Evolutionary conservation across 2,888 invertebrate genomes (phyloP).

Genomic region (Hydraecia micacea): DNA sequence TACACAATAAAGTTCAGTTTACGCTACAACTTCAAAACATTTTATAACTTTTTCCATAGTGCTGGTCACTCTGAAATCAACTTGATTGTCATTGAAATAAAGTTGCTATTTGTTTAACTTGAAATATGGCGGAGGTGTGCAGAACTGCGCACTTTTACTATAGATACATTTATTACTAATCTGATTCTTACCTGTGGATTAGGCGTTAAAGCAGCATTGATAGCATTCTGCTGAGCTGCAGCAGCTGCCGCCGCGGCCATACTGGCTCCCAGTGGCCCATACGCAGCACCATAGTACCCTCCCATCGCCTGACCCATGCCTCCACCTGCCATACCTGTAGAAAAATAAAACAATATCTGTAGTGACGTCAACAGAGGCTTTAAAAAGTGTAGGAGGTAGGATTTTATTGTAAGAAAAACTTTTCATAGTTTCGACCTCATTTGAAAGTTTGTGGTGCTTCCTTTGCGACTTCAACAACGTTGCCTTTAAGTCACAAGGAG

Average conservation of each 20-base stretch:
- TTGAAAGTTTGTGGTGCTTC: conserved; percentile 13
- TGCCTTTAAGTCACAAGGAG: not conserved
- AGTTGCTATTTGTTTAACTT: too few relatives aligned
- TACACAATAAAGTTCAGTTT: too few relatives aligned
- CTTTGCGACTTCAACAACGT: not conserved
- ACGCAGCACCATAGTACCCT: conserved; percentile 93
- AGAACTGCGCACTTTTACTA: too few relatives aligned
- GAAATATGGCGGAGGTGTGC: too few relatives aligned
- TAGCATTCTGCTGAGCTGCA: conserved; percentile 92
- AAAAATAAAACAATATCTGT: conserved; percentile 31
- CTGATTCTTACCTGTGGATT: conserved; percentile 91
- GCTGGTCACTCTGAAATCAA: too few relatives aligned
- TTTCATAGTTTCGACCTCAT: not conserved
- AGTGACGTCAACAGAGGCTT: conserved; percentile 4
- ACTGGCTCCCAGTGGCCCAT: conserved; percentile 93
- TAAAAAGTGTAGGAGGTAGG: not conserved
- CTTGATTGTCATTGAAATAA: too few relatives aligned
- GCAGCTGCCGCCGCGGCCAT: conserved; percentile 94
- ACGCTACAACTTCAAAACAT: too few relatives aligned
- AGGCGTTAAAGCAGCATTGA: conserved; percentile 93
- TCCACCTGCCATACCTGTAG: conserved; percentile 92
- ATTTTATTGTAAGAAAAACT: conserved; percentile 6
- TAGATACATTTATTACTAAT: not conserved
- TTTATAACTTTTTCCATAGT: too few relatives aligned
- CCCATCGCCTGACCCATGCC: conserved; percentile 93